Evolutionary conservation across 2,888 invertebrate genomes (phyloP).

Genomic region (Smittia aterrima): DNA sequence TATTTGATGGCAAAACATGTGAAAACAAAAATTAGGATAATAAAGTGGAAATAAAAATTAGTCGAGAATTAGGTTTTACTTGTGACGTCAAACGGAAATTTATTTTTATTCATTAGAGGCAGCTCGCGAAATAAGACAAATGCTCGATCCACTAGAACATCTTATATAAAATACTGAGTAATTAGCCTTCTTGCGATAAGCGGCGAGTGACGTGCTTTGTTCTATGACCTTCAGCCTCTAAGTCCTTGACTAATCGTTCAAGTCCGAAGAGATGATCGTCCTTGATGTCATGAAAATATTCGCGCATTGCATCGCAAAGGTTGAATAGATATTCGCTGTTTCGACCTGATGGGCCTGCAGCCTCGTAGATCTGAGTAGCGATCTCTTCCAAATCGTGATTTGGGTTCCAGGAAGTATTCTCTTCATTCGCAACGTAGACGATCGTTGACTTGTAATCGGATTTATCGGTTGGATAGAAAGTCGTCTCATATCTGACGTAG

Average conservation of each 20-base stretch:
- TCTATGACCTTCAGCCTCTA: neutral
- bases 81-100: neutral
- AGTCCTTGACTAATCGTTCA: conserved; percentile 60
- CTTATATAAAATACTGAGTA: no score
- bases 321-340: conserved; percentile 91
- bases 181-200: neutral
- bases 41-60: neutral
- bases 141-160: no score
- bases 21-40: conserved; percentile 1
- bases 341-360: conserved; percentile 80
- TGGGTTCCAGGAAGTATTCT: conserved; percentile 76
- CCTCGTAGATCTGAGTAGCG: conserved; percentile 71
- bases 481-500: conserved; percentile 69
- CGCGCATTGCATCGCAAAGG: conserved; percentile 74
- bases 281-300: conserved; percentile 61
- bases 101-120: no score
- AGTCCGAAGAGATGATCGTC: conserved; percentile 77
- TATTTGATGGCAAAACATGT: neutral
- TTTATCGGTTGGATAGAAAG: conserved; percentile 65
- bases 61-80: neutral
- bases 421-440: conserved; percentile 77
- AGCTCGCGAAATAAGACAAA: no score
- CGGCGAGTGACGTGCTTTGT: neutral
- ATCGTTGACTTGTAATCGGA: conserved; percentile 60
- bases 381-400: conserved; percentile 66